Evolutionary conservation across 2,113 vertebrate genomes (phyloP).

Genomic region (Cettia cetti): DNA sequence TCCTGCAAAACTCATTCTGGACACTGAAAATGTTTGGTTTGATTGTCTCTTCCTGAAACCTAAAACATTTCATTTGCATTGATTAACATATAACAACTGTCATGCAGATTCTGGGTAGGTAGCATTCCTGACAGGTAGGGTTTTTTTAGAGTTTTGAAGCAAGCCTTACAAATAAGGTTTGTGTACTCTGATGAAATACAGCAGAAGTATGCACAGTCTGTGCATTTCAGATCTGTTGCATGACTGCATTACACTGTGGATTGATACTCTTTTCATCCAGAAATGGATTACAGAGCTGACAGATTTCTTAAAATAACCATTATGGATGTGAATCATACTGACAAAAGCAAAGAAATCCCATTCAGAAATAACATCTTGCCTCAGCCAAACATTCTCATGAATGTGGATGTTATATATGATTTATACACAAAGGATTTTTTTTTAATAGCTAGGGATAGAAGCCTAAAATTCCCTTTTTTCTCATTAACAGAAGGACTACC

Average conservation of each 20-base stretch:
- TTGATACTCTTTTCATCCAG: background rate
- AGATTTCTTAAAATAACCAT: conserved; percentile 17
- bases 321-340: background rate
- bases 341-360: background rate
- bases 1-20: background rate
- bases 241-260: background rate
- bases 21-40: background rate
- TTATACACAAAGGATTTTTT: background rate
- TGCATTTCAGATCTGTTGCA: background rate
- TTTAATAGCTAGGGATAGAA: background rate
- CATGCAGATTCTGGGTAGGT: background rate
- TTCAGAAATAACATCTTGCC: background rate
- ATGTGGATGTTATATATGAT: background rate
- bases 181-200: background rate
- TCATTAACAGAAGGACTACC: background rate
- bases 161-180: background rate
- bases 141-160: background rate
- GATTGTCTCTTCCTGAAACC: background rate
- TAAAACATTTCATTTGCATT: background rate
- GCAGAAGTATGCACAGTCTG: background rate
- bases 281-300: conserved; percentile 12
- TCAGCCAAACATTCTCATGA: background rate
- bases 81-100: background rate
- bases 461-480: background rate
- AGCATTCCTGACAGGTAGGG: background rate